Conservation (phyloP, 1,140 invertebrate species). For the Eueides isabella region DNA sequence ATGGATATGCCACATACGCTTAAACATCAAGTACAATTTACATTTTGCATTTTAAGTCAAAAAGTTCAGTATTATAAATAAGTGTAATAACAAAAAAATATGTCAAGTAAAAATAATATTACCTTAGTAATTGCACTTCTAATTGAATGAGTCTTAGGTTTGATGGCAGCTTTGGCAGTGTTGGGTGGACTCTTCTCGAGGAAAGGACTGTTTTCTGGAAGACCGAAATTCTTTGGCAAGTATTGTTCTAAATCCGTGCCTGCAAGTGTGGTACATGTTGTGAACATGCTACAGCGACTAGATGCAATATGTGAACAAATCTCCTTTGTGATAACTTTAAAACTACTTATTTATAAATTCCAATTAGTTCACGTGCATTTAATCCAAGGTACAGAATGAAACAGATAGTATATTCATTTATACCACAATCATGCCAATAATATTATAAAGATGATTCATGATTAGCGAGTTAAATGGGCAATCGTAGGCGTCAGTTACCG, state of each 20-base stretch:
- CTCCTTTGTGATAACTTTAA: background rate
- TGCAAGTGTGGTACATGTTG: conserved; percentile 55
- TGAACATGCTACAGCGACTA: conserved; percentile 47
- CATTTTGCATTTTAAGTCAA: background rate
- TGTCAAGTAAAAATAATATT: background rate
- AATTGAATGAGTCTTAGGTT: conserved; percentile 67
- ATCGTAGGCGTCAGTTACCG: conserved; percentile 58
- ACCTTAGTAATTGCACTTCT: conserved; percentile 74
- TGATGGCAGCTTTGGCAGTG: conserved; percentile 65
- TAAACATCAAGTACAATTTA: background rate
- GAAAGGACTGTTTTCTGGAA: conserved; percentile 80
- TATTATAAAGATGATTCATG: conserved; percentile 50
- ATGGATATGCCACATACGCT: background rate
- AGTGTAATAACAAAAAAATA: background rate
- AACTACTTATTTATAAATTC: background rate
- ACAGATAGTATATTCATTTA: conserved; percentile 46
- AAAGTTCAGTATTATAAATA: background rate
- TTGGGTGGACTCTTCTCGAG: conserved; percentile 72
- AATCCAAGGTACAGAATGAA: conserved; percentile 20
- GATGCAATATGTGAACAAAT: conserved; percentile 11
- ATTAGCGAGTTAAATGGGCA: conserved; percentile 41
- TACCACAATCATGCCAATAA: conserved; percentile 50
- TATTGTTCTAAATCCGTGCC: conserved; percentile 83
- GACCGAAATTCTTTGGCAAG: conserved; percentile 84
- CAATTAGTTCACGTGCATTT: conserved; percentile 30